Percentiles rank a stretch among this genome's conserved stretches.
Evolutionary conservation across 2,797 vertebrate genomes (phyloP).

Genomic region (Crax fasciolata): DNA sequence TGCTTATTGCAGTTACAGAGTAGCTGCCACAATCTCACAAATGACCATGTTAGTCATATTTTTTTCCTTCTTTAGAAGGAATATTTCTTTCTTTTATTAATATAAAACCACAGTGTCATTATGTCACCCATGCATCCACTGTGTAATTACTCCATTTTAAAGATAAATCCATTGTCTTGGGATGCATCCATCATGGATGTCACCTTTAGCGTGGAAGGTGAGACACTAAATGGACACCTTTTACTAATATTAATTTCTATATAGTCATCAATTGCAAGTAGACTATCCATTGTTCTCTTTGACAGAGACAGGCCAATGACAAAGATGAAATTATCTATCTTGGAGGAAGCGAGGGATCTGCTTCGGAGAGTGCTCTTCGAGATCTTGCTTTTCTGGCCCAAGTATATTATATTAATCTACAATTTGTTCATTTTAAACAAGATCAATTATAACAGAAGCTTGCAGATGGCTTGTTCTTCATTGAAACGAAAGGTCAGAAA

Average conservation of each 20-base stretch:
- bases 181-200: constrained; percentile 93
- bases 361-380: constrained; percentile 10
- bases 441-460: constrained; percentile 50
- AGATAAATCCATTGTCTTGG: constrained; percentile 92
- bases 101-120: constrained; percentile 89
- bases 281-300: constrained; percentile 90
- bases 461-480: constrained; percentile 41
- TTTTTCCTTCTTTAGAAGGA: constrained; percentile 55
- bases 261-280: constrained; percentile 90
- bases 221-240: constrained; percentile 91
- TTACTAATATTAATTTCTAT: constrained; percentile 92
- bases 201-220: constrained; percentile 88
- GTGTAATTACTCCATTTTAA: constrained; percentile 95
- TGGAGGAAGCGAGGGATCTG: constrained; percentile 72
- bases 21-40: constrained; percentile 55
- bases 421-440: constrained; percentile 58
- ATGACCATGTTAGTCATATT: constrained; percentile 54
- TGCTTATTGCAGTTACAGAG: constrained; percentile 42
- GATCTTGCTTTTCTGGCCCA: constrained; percentile 48
- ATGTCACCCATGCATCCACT: constrained; percentile 90
- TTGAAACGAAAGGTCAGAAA: constrained; percentile 56
- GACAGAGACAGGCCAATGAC: constrained; percentile 91
- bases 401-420: constrained; percentile 56
- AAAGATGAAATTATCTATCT: constrained; percentile 88
- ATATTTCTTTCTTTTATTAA: constrained; percentile 86